Evolutionary conservation across 1,140 invertebrate genomes (phyloP).

Genomic region (Thereuonema tuberculata): DNA sequence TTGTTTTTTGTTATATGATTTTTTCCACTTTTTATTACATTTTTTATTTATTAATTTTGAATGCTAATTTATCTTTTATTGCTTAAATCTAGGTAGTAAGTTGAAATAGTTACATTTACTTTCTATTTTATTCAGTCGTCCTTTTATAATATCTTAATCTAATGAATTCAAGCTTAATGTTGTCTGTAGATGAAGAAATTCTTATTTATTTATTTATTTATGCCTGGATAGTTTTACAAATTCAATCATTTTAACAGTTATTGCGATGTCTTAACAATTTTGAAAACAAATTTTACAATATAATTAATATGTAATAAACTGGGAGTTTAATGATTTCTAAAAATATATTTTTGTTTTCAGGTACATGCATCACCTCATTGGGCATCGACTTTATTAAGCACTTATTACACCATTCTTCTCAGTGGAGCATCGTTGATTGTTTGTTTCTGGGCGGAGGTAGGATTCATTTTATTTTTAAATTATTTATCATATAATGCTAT

Average conservation of each 20-base stretch:
- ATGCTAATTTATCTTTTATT: no score
- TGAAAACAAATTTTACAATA: not conserved
- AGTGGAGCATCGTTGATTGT: constrained; percentile 81
- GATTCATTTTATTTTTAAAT: constrained; percentile 15
- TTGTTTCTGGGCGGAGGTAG: constrained; percentile 88
- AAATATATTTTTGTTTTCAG: constrained; percentile 35
- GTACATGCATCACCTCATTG: constrained; percentile 59
- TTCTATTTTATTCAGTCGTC: no score
- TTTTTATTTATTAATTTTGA: no score
- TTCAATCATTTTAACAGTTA: not conserved
- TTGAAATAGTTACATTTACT: no score
- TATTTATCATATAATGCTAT: not conserved
- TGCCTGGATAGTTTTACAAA: not conserved
- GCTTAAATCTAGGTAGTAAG: no score
- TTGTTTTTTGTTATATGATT: no score
- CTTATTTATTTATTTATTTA: constrained; percentile 5
- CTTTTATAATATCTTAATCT: no score
- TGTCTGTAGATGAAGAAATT: not conserved
- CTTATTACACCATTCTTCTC: constrained; percentile 78
- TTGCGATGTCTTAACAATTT: not conserved
- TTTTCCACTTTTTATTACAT: no score
- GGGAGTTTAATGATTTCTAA: constrained; percentile 4
- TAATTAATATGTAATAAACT: not conserved
- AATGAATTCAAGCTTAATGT: not conserved
- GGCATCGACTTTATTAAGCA: constrained; percentile 68